phyloP scores from a whole-genome alignment of 2,113 vertebrate genomes.

The Syrrhaptes paradoxus region DNA sequence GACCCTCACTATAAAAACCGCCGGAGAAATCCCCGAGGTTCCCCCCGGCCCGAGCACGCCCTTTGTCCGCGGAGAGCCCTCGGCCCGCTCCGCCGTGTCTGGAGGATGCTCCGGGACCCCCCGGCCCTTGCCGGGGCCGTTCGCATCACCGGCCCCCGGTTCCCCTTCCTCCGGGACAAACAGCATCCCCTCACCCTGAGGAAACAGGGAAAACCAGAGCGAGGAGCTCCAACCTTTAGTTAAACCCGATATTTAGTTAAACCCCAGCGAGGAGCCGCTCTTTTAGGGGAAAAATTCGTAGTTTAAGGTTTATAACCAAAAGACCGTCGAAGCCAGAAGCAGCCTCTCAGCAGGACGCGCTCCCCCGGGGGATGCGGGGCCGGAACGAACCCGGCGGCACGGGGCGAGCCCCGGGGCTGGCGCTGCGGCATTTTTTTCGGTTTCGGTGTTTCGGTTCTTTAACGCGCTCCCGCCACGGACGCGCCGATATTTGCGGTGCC shows the following conservation, averaged over 20 bases:
- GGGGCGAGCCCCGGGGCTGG: not conserved
- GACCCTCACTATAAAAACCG: not conserved
- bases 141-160: not conserved
- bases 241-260: not conserved
- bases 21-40: rapidly evolving
- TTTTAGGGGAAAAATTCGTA: rapidly evolving
- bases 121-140: not conserved
- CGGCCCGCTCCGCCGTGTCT: not conserved
- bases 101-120: not conserved
- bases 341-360: not conserved
- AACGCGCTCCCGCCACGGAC: not conserved
- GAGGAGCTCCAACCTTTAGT: not conserved
- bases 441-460: not conserved
- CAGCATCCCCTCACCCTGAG: not conserved
- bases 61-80: not conserved
- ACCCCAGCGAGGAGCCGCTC: not conserved
- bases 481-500: rapidly evolving
- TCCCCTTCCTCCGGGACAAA: not conserved
- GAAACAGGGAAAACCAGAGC: not conserved
- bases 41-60: not conserved
- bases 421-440: not conserved
- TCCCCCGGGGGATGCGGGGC: not conserved
- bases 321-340: not conserved
- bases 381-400: not conserved
- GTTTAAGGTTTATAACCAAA: not conserved